phyloP scores from a whole-genome alignment of 2,888 invertebrate genomes.

The Cryptus armator region DNA sequence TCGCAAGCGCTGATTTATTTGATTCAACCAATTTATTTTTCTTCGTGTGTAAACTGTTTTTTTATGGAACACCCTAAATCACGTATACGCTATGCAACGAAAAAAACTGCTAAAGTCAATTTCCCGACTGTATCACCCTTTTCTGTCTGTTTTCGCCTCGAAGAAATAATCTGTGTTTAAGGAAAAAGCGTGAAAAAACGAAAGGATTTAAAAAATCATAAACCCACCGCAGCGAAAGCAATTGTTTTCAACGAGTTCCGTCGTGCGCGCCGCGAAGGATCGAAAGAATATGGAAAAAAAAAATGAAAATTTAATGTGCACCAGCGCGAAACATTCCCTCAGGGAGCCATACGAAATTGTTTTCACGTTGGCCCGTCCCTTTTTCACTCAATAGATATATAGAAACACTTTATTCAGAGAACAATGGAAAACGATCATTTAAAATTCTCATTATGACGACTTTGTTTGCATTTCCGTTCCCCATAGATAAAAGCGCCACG shows the following conservation, averaged over 20 bases:
- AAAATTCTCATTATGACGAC: slow-evolving; percentile 46
- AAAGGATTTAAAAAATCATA: neutral
- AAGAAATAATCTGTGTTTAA: neutral
- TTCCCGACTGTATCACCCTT: neutral
- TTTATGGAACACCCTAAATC: too few species aligned
- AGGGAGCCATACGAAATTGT: slow-evolving; percentile 11
- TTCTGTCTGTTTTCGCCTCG: neutral
- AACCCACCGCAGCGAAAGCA: neutral
- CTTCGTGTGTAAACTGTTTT: too few species aligned
- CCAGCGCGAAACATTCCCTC: neutral
- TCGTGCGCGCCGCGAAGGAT: neutral
- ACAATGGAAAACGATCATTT: slow-evolving; percentile 43
- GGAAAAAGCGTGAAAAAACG: neutral
- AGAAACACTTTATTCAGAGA: slow-evolving; percentile 27
- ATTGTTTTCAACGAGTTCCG: neutral
- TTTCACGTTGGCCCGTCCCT: slow-evolving; percentile 18
- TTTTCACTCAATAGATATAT: slow-evolving; percentile 4
- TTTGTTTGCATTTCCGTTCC: slow-evolving; percentile 53
- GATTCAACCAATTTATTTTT: neutral
- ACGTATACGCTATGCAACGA: too few species aligned
- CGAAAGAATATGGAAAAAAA: neutral
- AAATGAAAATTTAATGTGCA: slow-evolving; percentile 14
- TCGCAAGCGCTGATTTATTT: too few species aligned
- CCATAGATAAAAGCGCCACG: slow-evolving; percentile 20
- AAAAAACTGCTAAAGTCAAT: too few species aligned